Conservation (phyloP, 2,797 vertebrate genomes). For the Echiichthys vipera region DNA sequence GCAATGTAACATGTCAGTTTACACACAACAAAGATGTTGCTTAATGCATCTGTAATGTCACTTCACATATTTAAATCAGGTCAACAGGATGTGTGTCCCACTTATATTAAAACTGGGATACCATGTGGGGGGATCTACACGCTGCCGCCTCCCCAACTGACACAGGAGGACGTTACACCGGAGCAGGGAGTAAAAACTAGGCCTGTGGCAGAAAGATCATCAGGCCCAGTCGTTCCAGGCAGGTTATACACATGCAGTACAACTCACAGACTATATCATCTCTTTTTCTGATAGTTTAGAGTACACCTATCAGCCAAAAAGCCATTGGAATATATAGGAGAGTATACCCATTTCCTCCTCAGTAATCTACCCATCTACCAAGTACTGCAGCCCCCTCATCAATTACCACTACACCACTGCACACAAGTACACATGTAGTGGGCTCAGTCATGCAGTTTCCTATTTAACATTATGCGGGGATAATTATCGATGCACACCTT, state of each 20-base stretch:
- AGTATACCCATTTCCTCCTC: no score
- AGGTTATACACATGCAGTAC: background rate
- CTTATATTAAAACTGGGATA: background rate
- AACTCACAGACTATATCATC: no score
- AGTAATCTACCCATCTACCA: no score
- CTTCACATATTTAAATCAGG: conserved; percentile 25
- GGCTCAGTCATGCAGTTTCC: background rate
- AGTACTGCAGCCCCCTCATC: no score
- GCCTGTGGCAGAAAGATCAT: fast-evolving
- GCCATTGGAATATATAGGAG: no score
- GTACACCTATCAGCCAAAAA: no score
- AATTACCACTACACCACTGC: no score
- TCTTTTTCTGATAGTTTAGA: no score
- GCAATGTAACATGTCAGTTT: background rate
- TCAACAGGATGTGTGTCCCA: fast-evolving
- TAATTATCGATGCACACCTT: no score
- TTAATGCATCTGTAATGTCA: background rate
- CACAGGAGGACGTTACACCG: fast-evolving
- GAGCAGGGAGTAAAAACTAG: fast-evolving
- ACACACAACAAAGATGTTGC: background rate
- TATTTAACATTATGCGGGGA: background rate
- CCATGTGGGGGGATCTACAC: conserved; percentile 49
- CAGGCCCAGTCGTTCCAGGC: conserved; percentile 19
- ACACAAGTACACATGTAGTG: background rate
- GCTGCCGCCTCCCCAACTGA: conserved; percentile 28